These are phyloP conservation scores for Erebia aethiops DNA, from an alignment of 2,888 invertebrate species.

Conservation along the genomic window DNA sequence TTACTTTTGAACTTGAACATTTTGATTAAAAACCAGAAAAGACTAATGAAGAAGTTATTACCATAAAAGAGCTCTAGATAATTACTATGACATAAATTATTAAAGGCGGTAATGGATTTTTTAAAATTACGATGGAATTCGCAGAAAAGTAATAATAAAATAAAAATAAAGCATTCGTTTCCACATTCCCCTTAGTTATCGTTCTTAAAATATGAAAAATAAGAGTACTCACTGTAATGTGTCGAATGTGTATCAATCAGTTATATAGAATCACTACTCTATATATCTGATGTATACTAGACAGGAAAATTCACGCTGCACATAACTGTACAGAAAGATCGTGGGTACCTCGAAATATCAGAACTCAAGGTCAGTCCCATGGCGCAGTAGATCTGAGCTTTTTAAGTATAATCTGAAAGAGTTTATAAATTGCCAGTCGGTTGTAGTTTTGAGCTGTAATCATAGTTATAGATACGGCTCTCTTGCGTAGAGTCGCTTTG, in stretches of 20 bases:
- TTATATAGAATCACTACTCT: slow-evolving; percentile 13
- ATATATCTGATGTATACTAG: slow-evolving; percentile 31
- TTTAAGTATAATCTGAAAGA: background rate
- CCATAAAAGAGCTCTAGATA: no score
- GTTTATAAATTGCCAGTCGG: background rate
- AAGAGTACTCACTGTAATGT: slow-evolving; percentile 20
- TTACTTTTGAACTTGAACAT: no score
- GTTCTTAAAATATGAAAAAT: background rate
- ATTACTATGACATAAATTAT: no score
- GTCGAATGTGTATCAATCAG: slow-evolving; percentile 17
- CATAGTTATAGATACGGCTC: background rate
- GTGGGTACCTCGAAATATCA: slow-evolving; percentile 50
- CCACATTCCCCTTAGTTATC: no score
- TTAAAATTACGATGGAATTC: no score
- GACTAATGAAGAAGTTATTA: no score
- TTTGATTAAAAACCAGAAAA: no score
- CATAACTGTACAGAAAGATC: slow-evolving; percentile 27
- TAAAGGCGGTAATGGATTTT: no score
- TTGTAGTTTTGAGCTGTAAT: background rate
- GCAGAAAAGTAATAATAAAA: no score
- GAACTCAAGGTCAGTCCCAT: slow-evolving; percentile 67
- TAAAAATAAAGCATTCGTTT: no score
- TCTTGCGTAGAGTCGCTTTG: background rate
- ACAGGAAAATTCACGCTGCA: slow-evolving; percentile 37
- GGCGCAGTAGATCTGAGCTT: slow-evolving; percentile 43